A percentile compares a stretch with the other conserved stretches of the same genome.
Evolutionary conservation across 2,113 vertebrate genomes (phyloP).

Genomic region (Notiomystis cincta): DNA sequence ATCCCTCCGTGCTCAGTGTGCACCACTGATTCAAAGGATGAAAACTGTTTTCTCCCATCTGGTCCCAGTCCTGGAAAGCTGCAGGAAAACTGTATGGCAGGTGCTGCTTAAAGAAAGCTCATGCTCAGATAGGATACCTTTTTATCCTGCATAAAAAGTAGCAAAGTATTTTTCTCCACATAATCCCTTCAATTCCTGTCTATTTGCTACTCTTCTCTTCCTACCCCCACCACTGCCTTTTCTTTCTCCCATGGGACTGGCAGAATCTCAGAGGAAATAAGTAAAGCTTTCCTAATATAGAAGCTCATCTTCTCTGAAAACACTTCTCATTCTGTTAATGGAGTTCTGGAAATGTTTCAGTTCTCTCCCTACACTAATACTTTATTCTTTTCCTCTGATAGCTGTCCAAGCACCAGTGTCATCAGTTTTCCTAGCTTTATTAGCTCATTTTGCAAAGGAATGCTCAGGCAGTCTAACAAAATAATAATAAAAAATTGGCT

Average conservation of each 20-base stretch:
- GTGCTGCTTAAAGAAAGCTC: not conserved
- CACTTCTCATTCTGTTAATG: constrained; percentile 65
- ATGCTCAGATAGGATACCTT: not conserved
- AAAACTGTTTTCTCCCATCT: not conserved
- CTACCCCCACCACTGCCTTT: constrained; percentile 14
- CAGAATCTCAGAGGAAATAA: constrained; percentile 66
- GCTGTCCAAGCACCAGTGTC: constrained; percentile 48
- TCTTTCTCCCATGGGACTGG: constrained; percentile 49
- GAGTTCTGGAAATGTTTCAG: constrained; percentile 68
- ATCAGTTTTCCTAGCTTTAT: constrained; percentile 55
- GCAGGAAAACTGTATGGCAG: not conserved
- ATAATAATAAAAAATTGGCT: constrained; percentile 31
- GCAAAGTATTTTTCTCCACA: not conserved
- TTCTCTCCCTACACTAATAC: constrained; percentile 54
- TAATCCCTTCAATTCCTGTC: not conserved
- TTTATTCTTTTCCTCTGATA: constrained; percentile 57
- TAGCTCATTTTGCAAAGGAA: constrained; percentile 52
- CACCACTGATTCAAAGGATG: not conserved
- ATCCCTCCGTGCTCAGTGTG: not conserved
- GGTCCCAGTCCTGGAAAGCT: not conserved
- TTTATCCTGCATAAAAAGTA: not conserved
- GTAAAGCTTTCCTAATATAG: constrained; percentile 68
- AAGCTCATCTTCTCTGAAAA: constrained; percentile 65
- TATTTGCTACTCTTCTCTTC: not conserved
- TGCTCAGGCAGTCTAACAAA: constrained; percentile 27